Base-by-base conservation (phyloP, 2,888 invertebrate species). In the Eupeodes luniger region DNA sequence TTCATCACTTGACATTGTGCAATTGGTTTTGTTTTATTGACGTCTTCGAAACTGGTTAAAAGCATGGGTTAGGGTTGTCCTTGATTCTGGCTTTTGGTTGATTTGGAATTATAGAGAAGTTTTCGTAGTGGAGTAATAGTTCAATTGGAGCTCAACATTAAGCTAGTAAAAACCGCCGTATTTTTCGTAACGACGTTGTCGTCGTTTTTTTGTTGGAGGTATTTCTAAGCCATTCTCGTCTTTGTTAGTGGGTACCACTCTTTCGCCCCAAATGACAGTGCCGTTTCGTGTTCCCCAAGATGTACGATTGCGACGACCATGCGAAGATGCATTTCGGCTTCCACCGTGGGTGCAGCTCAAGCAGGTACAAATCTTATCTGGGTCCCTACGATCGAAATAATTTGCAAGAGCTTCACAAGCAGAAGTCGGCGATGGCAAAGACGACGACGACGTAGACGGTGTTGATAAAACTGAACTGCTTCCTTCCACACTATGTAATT, bases 1-100 rank as follows among this genome's bases (percentile, higher is more conserved):
- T 77, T 87, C 87, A 36, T 87, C 87, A 77, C 87, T 87, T 80
- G 87, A 87, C 87, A 87, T 87, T 80, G 69, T 83, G 66, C 14
- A 47, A 19, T 49, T 1, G 47, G 10, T 14, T 49, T 49, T 47
- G 47, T 12, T 47, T 19, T 44, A 11, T 27, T 27, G 27, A 27
- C 27, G 16, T 2, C 19, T 12, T 64, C 40, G 40, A 34, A 14
- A 3, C 34, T 27, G 34, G 7, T 0, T 34, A 2, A 34, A 2
- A 5, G 47, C 47, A 49, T 67, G 57, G 3, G 16, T 44, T 4
- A 12, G 4, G 0, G 11, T 3, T 55, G 4, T 19, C 1, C 6
- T 14, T 6, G 7, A 34, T 34, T 0, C 3, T 59, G 5, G 57
- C 14, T 14, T 57, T 3, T 6, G 14, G 57, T 59, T 59, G 59